Conservation (phyloP, 2,113 vertebrate species). For the Mellivora capensis region DNA sequence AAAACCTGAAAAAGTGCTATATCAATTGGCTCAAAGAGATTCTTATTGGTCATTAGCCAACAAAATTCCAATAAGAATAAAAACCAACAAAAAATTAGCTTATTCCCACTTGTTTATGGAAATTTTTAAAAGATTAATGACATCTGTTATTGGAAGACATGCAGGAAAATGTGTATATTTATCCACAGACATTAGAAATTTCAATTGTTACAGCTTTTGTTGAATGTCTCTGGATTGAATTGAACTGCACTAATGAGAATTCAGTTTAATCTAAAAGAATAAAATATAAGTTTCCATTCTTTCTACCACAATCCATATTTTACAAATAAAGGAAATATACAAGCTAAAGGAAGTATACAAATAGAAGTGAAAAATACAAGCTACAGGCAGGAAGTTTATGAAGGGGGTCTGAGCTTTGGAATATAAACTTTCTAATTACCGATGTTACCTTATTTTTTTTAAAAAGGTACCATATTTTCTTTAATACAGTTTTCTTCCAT, state of each 20-base stretch:
- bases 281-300: neutral
- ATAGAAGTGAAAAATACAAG: neutral
- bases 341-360: neutral
- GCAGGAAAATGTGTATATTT: neutral
- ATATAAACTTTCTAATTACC: neutral
- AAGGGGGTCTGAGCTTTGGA: neutral
- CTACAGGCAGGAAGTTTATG: neutral
- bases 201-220: neutral
- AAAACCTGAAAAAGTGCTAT: neutral
- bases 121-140: neutral
- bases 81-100: neutral
- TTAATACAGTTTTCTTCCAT: neutral
- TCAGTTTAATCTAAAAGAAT: neutral
- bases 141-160: neutral
- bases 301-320: neutral
- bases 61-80: neutral
- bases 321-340: neutral
- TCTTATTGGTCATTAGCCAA: neutral
- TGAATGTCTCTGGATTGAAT: neutral
- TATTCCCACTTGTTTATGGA: neutral
- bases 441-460: neutral
- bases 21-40: neutral
- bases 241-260: neutral
- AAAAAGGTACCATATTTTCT: neutral
- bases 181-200: neutral